A percentile compares a stretch with the other conserved stretches of the same genome.
phyloP scores from a whole-genome alignment of 2,797 vertebrate genomes.

The Tarsius wallacei region DNA sequence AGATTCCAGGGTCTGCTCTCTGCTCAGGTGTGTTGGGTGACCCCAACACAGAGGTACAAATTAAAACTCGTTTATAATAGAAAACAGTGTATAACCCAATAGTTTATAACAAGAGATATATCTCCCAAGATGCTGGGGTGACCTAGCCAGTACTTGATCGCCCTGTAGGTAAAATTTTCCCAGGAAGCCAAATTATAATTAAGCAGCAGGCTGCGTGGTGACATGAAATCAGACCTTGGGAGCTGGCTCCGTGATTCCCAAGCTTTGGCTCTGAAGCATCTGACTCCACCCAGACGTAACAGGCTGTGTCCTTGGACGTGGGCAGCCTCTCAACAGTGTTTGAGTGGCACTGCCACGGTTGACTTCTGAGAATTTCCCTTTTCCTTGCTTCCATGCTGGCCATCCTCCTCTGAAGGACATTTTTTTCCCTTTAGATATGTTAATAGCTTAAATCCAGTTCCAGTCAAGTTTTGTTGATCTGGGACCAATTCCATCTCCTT shows the following conservation, averaged over 20 bases:
- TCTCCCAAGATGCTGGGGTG: slow-evolving; percentile 12
- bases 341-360: neutral
- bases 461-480: neutral
- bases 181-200: slow-evolving; percentile 16
- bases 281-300: neutral
- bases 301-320: neutral
- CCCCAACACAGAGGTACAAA: neutral
- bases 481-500: neutral
- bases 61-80: neutral
- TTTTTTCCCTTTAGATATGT: neutral
- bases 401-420: neutral
- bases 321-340: neutral
- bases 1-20: neutral
- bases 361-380: neutral
- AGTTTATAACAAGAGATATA: slow-evolving; percentile 46
- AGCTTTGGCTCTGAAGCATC: neutral
- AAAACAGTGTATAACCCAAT: slow-evolving; percentile 40
- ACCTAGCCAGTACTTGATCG: neutral
- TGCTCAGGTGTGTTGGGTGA: neutral
- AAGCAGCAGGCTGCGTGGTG: neutral
- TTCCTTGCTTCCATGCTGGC: neutral
- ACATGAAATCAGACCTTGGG: neutral
- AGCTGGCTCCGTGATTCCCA: neutral
- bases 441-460: slow-evolving; percentile 31
- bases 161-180: neutral